Percentiles rank a stretch among this genome's conserved stretches.
Evolutionary conservation across 2,113 vertebrate species (phyloP).

Genomic region (Craseonycteris thonglongyai): DNA sequence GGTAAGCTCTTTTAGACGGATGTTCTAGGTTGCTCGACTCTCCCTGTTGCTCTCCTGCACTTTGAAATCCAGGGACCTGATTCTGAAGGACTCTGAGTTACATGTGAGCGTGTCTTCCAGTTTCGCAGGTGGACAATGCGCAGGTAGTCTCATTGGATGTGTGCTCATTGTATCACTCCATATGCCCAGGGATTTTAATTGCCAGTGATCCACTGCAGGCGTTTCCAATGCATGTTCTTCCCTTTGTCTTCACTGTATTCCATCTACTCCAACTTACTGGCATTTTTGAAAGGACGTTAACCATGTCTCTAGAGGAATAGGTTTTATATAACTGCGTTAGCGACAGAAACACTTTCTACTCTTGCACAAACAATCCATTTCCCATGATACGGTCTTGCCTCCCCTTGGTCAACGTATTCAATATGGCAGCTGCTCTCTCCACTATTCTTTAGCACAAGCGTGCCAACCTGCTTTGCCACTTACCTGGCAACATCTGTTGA

Average conservation of each 20-base stretch:
- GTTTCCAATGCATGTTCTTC: background rate
- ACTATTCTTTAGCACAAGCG: background rate
- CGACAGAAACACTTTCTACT: slow-evolving; percentile 29
- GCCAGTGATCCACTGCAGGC: background rate
- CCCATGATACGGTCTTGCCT: background rate
- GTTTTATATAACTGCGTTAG: slow-evolving; percentile 11
- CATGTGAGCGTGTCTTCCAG: background rate
- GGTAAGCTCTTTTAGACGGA: background rate
- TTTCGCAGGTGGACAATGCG: background rate
- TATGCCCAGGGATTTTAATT: background rate
- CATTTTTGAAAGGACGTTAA: slow-evolving; percentile 25
- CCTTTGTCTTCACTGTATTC: background rate
- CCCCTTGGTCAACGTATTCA: background rate
- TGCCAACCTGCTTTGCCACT: slow-evolving; percentile 22
- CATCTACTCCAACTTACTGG: background rate
- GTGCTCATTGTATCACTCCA: background rate
- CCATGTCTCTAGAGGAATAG: slow-evolving; percentile 3
- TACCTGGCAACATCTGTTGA: slow-evolving; percentile 56
- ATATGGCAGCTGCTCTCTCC: slow-evolving; percentile 9
- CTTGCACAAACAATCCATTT: slow-evolving; percentile 38
- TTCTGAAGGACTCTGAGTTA: background rate
- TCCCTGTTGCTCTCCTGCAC: background rate
- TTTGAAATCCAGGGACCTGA: background rate
- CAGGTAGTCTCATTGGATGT: background rate
- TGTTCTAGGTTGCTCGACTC: background rate